A percentile compares a stretch with the other conserved stretches of the same genome.
Evolutionary conservation across 1,140 invertebrate genomes (phyloP).

Genomic region (Drosophila novamexicana): DNA sequence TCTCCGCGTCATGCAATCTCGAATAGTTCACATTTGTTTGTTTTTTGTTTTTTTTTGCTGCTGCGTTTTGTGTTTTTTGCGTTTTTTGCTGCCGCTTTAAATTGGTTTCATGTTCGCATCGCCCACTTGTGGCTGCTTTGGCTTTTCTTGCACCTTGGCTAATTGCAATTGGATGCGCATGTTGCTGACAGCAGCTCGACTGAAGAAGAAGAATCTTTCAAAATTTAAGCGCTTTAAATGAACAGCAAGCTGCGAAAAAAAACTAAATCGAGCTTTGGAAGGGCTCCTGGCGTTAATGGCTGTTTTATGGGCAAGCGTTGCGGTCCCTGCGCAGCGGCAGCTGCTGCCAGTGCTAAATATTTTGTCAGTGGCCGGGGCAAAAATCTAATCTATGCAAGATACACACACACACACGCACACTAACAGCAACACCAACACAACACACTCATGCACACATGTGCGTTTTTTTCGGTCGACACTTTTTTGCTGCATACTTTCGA

Average conservation of each 20-base stretch:
- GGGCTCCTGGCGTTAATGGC: constrained; percentile 77
- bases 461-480: constrained; percentile 56
- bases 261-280: constrained; percentile 6
- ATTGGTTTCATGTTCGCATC: constrained; percentile 70
- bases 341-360: constrained; percentile 71
- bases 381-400: constrained; percentile 78
- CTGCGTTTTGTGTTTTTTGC: background rate
- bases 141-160: constrained; percentile 68
- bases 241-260: constrained; percentile 11
- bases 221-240: constrained; percentile 72
- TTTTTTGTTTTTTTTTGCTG: background rate
- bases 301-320: constrained; percentile 70
- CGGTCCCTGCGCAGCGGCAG: constrained; percentile 59
- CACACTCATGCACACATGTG: constrained; percentile 17
- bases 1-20: too few species aligned
- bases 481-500: constrained; percentile 58
- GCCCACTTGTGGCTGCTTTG: constrained; percentile 30
- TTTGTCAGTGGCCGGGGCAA: constrained; percentile 42
- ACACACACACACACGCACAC: constrained; percentile 30
- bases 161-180: constrained; percentile 71
- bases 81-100: constrained; percentile 37
- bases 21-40: background rate
- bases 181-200: constrained; percentile 51
- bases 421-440: background rate
- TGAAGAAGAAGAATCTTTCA: constrained; percentile 22